Evolutionary conservation across 2,797 vertebrate genomes (phyloP), one percentile per base, ranked within the genome.

Genomic region (Ammospiza maritima): DNA sequence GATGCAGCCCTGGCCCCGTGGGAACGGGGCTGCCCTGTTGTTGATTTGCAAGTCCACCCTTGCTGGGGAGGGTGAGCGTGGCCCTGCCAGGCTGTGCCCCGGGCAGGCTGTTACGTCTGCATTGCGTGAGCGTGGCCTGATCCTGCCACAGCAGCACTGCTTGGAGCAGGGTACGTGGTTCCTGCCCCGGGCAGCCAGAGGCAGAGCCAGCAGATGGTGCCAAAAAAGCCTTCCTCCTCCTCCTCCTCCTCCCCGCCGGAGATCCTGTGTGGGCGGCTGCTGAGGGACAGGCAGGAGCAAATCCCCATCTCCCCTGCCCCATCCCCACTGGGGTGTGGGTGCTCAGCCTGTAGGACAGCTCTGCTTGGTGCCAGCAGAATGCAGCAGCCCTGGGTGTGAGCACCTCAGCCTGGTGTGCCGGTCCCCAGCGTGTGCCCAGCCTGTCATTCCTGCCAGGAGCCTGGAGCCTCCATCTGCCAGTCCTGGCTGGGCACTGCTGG

Each of bases 311-410:
- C 5, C 58, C 27, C 22, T 74, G 42, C 32, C 57, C 6, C 2
- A 7, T 51, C 57, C 25, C 1, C 0, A 19, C 13, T 29, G 73
- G 50, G 38, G 13, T 50, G 23, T 0, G 1, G 12, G 61, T 79
- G 40, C 36, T 88, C 13, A 7, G 56, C 48, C 44, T 34, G 40
- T 1, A 10, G 61, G 38, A 58, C 30, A 48, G 56, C 20, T 61
- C 64, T 92, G 72, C 17, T 38, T n/a, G 25, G 20, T 58, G 70
- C 51, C 67, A 69, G 47, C 51, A 38, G 40, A 87, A 78, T 32
- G 51, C 71, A 90, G 67, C 71, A 79, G 8, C 60, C 27, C 44
- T 76, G 87, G 11, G 67, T 71, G 69, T 88, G 72, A 77, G 69
- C 72, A 89, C 61, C 69, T 88, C 72, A 69, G 82, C 45, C 53